phyloP scores from a whole-genome alignment of 2,797 vertebrate genomes.

The Typhlichthys eigenmanni region DNA sequence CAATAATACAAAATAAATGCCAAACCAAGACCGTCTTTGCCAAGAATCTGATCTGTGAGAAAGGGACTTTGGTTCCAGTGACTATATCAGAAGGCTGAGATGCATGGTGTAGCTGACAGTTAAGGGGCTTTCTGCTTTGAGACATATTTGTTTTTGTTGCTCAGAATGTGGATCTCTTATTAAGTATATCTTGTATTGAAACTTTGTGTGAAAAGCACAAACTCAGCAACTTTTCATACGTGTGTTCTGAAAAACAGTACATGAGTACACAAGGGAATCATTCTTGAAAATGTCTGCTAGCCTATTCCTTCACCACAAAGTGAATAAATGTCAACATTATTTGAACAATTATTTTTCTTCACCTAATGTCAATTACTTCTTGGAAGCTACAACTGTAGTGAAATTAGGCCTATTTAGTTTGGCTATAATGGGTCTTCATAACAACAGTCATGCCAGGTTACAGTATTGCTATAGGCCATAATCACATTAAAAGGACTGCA shows the following conservation, averaged over 20 bases:
- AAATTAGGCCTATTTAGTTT: neutral
- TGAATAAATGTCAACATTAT: neutral
- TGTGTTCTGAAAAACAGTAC: neutral
- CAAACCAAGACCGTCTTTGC: conserved; percentile 63
- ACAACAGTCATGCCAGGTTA: too few relatives aligned
- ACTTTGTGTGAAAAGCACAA: neutral
- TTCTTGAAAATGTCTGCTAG: neutral
- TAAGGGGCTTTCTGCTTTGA: conserved; percentile 26
- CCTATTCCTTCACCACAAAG: neutral
- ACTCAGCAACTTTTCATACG: neutral
- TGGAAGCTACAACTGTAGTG: neutral
- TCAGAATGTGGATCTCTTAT: neutral
- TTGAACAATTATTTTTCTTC: neutral
- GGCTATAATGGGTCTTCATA: neutral
- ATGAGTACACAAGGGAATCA: neutral
- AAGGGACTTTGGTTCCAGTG: conserved; percentile 57
- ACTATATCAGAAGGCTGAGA: conserved; percentile 49
- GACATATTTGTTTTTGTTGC: conserved; percentile 23
- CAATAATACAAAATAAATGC: conserved; percentile 74
- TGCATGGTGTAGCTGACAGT: conserved; percentile 42
- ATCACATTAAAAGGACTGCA: too few relatives aligned
- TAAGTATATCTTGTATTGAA: neutral
- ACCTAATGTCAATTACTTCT: neutral
- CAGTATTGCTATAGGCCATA: too few relatives aligned
- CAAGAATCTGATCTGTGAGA: conserved; percentile 72